phyloP scores from a whole-genome alignment of 2,797 vertebrate genomes.

The Sebastiscus albofasciatus region DNA sequence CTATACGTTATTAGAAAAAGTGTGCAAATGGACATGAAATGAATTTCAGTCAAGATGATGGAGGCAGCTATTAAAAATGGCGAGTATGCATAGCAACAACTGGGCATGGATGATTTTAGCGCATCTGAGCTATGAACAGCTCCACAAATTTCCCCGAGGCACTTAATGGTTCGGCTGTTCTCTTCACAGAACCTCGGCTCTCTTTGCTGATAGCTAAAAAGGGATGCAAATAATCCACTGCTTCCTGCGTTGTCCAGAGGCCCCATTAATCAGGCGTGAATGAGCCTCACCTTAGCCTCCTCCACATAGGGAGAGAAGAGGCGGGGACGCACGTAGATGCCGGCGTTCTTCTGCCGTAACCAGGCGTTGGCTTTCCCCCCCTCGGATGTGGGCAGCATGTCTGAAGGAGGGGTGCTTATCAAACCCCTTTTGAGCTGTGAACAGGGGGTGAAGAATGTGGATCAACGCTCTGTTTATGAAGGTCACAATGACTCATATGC shows the following conservation, averaged over 20 bases:
- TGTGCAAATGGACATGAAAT: slow-evolving; percentile 46
- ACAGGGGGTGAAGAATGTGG: slow-evolving; percentile 28
- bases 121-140: slow-evolving; percentile 23
- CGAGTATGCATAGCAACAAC: slow-evolving; percentile 28
- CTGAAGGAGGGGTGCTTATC: slow-evolving; percentile 97
- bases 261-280: slow-evolving; percentile 30
- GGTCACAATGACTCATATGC: slow-evolving; percentile 25
- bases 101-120: slow-evolving; percentile 9
- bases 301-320: slow-evolving; percentile 99
- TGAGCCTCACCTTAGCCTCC: slow-evolving; percentile 93
- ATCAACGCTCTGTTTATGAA: slow-evolving; percentile 43
- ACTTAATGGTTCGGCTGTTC: slow-evolving; percentile 3
- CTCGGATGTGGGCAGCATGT: slow-evolving; percentile 96
- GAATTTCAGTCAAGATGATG: slow-evolving; percentile 50
- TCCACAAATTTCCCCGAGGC: slow-evolving; percentile 24
- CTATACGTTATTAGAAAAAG: slow-evolving; percentile 48
- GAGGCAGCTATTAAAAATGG: slow-evolving; percentile 33
- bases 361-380: slow-evolving; percentile 96
- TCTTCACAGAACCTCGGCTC: slow-evolving; percentile 15
- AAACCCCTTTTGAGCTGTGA: slow-evolving; percentile 96
- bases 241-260: neutral
- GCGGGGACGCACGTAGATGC: slow-evolving; percentile 95
- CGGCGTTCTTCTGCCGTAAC: slow-evolving; percentile 95
- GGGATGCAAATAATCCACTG: slow-evolving; percentile 4
- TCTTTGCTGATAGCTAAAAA: slow-evolving; percentile 21